Percentiles rank a stretch among this genome's conserved stretches.
These are phyloP conservation scores for Macrobrachium nipponense DNA, from an alignment of 1,140 invertebrate species.

Conservation along the genomic window DNA sequence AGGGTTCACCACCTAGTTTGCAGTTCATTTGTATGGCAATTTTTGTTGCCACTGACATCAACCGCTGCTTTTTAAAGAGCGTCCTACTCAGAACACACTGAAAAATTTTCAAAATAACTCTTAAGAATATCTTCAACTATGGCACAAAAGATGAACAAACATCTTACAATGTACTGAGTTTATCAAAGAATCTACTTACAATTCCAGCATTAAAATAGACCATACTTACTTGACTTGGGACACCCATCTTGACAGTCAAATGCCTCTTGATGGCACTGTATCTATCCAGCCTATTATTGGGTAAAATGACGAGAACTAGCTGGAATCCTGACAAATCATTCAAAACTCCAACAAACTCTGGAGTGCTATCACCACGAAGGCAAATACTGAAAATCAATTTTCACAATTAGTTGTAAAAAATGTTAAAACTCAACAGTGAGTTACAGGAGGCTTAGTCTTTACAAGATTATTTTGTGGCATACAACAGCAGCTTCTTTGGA, in stretches of 20 bases:
- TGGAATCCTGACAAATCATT: slow-evolving; percentile 22
- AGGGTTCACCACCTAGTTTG: slow-evolving; percentile 75
- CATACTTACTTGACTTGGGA: slow-evolving; percentile 46
- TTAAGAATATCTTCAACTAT: too few species aligned
- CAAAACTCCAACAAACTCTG: slow-evolving; percentile 37
- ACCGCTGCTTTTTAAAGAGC: slow-evolving; percentile 49
- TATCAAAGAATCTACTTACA: neutral
- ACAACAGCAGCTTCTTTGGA: too few species aligned
- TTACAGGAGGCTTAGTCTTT: too few species aligned
- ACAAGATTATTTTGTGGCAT: too few species aligned
- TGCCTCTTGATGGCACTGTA: slow-evolving; percentile 53
- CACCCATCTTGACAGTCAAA: slow-evolving; percentile 40
- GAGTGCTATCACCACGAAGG: slow-evolving; percentile 33
- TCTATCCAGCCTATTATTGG: slow-evolving; percentile 36
- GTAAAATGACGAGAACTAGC: slow-evolving; percentile 35
- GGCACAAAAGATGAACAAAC: neutral
- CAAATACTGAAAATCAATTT: slow-evolving; percentile 6
- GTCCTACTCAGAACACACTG: slow-evolving; percentile 56
- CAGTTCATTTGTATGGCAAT: slow-evolving; percentile 75
- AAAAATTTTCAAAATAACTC: neutral
- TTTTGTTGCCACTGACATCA: slow-evolving; percentile 86
- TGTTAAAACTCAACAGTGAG: neutral
- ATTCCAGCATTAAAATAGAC: neutral
- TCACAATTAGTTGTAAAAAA: neutral
- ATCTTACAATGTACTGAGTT: slow-evolving; percentile 5